Base-by-base conservation (phyloP, 2,888 invertebrate genomes). In the Drosophila suboccidentalis region DNA sequence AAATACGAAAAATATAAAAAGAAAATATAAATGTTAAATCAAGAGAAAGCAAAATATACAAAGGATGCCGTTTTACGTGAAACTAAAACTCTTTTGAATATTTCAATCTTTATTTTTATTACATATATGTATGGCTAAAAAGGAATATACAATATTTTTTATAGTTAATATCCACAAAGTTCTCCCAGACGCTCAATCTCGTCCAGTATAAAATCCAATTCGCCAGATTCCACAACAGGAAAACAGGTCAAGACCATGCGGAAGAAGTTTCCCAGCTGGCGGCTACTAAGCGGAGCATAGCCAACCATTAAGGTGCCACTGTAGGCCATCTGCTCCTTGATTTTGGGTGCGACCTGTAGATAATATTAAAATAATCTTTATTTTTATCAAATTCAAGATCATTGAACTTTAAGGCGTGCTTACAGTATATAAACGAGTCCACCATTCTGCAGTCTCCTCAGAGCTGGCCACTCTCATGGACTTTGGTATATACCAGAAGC, bases 401-500 rank as follows among this genome's bases (percentile, higher is more conserved):
- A 38, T 9, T 32, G 2, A n/a, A 19, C n/a, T 41, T 1, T 2
- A 8, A 15, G 11, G 4, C 1, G 13, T 9, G 46, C 54, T 58
- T 83, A 94, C 92, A 66, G 88, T 90, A 80, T 93, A 93, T 17
- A 95, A 65, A 70, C 93, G 92, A 0, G 91, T 71, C 92, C 93
- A 94, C 95, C 95, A 95, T 3, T 93, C 92, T 0, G 91, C 85
- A 0, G 70, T 82, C 82, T 94, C 94, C 34, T 75, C 61, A 10
- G 76, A 70, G 19, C 69, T 72, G 10, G 88, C 64, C 53, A 95
- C 84, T 26, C 92, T 75, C 80, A 95, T 93, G n/a, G 92, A 92
- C 41, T 82, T 93, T 0, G 96, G 94, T 65, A 97, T 94, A 91
- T 96, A 98, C 98, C 98, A 98, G 92, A 98, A 98, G 91, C 97